Evolutionary conservation across 2,888 invertebrate genomes (phyloP).

Genomic region (Pristionchus entomophagus): DNA sequence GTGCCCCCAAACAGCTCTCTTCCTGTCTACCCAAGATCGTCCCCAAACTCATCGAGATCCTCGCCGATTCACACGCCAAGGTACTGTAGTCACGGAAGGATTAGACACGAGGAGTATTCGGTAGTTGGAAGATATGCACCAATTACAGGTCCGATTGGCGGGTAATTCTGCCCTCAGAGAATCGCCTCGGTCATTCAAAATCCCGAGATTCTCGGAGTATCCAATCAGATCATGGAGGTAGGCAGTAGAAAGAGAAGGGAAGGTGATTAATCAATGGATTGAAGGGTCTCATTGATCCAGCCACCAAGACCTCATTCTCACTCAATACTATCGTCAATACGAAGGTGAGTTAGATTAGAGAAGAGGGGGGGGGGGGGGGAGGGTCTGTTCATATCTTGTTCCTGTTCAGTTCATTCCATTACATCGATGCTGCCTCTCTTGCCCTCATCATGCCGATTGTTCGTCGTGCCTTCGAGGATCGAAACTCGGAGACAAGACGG

Average conservation of each 20-base stretch:
- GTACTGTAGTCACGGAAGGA: conserved; percentile 49
- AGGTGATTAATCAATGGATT: conserved; percentile 30
- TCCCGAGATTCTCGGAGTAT: conserved; percentile 87
- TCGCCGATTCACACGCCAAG: conserved; percentile 91
- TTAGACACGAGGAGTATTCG: neutral
- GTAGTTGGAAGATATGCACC: conserved; percentile 93
- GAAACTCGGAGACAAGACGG: conserved; percentile 97
- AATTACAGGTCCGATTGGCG: conserved; percentile 81
- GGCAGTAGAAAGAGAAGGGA: neutral
- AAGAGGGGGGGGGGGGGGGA: neutral
- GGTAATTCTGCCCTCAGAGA: conserved; percentile 90
- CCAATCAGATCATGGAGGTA: conserved; percentile 58
- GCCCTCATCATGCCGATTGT: conserved; percentile 99
- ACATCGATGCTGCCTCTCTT: conserved; percentile 97
- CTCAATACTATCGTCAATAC: conserved; percentile 83
- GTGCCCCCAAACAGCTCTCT: conserved; percentile 97
- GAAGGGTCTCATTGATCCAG: conserved; percentile 81
- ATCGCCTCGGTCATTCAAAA: conserved; percentile 98
- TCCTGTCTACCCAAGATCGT: conserved; percentile 98
- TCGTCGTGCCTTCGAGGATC: conserved; percentile 95
- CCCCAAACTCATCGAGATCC: conserved; percentile 94
- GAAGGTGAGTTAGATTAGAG: conserved; percentile 7
- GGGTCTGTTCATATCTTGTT: neutral
- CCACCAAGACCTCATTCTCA: conserved; percentile 91
- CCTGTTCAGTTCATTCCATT: conserved; percentile 92